A percentile compares a stretch with the other conserved stretches of the same genome.
These are phyloP conservation scores for Drosophila tanythrix DNA, from an alignment of 2,888 invertebrate genomes.

Conservation along the genomic window DNA sequence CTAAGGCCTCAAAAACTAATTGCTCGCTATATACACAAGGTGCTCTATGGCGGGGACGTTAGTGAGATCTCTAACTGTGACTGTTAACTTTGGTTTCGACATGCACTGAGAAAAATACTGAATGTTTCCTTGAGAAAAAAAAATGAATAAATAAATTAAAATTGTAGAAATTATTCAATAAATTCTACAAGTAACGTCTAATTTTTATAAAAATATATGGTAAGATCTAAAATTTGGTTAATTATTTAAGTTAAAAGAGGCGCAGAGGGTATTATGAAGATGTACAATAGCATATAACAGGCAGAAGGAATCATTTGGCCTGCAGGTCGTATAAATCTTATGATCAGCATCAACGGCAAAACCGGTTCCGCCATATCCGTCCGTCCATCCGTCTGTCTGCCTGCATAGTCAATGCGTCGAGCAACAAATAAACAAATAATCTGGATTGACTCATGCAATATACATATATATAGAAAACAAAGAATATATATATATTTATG, in stretches of 20 bases:
- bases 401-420: too few species aligned
- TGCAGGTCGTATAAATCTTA: too few species aligned
- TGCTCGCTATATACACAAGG: conserved; percentile 44
- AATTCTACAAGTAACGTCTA: not conserved
- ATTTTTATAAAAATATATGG: not conserved
- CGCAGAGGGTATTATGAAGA: too few species aligned
- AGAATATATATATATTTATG: too few species aligned
- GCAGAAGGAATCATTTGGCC: too few species aligned
- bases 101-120: not conserved
- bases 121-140: not conserved
- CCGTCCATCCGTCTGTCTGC: too few species aligned
- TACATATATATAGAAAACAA: too few species aligned
- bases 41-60: conserved; percentile 22
- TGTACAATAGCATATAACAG: not conserved
- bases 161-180: not conserved
- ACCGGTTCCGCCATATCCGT: too few species aligned
- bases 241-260: too few species aligned
- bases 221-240: not conserved
- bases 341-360: too few species aligned
- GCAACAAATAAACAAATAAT: too few species aligned
- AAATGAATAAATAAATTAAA: not conserved
- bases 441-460: too few species aligned
- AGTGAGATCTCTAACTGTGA: conserved; percentile 1
- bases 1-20: conserved; percentile 32
- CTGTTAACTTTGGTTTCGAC: not conserved